Evolutionary conservation across 2,797 vertebrate species (phyloP).

Genomic region (Petrocephalus sullivani): DNA sequence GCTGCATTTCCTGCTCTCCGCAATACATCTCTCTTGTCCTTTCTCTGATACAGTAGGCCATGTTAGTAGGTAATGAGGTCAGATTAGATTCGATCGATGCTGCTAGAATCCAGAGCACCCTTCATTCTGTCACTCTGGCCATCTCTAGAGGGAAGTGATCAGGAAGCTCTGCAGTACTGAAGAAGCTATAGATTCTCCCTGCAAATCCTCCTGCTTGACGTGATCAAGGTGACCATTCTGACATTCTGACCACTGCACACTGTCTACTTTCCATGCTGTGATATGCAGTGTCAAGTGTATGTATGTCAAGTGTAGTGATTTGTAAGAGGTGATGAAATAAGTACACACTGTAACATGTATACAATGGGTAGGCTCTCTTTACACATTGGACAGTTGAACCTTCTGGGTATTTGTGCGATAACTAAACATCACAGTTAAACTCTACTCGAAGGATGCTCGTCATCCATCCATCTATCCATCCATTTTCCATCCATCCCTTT

Average conservation of each 20-base stretch:
- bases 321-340: not conserved
- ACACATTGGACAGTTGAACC: not conserved
- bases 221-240: constrained; percentile 54
- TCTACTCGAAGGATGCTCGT: not conserved
- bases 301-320: not conserved
- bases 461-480: not conserved
- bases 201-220: constrained; percentile 68
- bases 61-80: not conserved
- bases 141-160: constrained; percentile 32
- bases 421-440: not conserved
- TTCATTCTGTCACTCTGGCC: constrained; percentile 18
- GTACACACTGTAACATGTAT: not conserved
- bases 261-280: not conserved
- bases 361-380: not conserved
- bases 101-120: not conserved
- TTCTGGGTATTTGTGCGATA: not conserved
- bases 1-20: not conserved
- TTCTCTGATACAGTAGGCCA: not conserved
- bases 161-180: constrained; percentile 62
- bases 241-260: not conserved
- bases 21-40: not conserved
- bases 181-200: constrained; percentile 60
- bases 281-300: not conserved
- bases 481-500: no score
- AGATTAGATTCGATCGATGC: not conserved